Evolutionary conservation across 2,113 vertebrate species (phyloP), one percentile per base, ranked within the genome.

Genomic region (Urocolius indicus): DNA sequence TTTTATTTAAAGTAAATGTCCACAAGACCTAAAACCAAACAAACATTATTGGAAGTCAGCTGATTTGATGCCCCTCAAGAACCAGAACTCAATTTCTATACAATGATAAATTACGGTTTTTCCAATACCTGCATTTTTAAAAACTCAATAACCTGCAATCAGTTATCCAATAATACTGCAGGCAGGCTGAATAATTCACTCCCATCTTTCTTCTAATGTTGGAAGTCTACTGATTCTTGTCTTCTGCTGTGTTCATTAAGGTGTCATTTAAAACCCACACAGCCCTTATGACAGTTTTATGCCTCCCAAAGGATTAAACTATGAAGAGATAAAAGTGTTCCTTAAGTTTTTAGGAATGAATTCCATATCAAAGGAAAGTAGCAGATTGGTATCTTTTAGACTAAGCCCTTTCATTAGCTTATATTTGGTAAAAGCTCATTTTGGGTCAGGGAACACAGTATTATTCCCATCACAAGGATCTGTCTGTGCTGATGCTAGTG

Each of bases 191-290:
- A 83, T 78, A 59, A 90, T 85, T 88, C 59, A 62, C 30, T 30
- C 58, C 62, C 77, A 76, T 84, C 57, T 94, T 91, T 84, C 68
- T 96, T 87, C 48, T 74, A 10, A 3, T 32, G 54, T 67, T 34
- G 29, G 73, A 59, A 93, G 62, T 46, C 74, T 83, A 36, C 82
- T 69, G 63, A 86, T 91, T 79, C 87, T 94, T 91, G 79, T 90
- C 89, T 94, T 66, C 67, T 73, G 43, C 86, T 91, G 14, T 24
- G 71, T 69, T 88, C 90, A 78, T 96, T 89, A 74, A 30, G 45
- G 84, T 80, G 89, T 92, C 92, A 90, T 82, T 96, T 88, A 73
- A 94, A 90, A 81, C 89, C 72, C 88, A 88, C 36, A 12, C 49
- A 29, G 43, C 67, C 45, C 76, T 87, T 54, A 16, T 32, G 71